Base-by-base conservation (phyloP, 1,140 invertebrate species). In the Ostrea denselamellosa region DNA sequence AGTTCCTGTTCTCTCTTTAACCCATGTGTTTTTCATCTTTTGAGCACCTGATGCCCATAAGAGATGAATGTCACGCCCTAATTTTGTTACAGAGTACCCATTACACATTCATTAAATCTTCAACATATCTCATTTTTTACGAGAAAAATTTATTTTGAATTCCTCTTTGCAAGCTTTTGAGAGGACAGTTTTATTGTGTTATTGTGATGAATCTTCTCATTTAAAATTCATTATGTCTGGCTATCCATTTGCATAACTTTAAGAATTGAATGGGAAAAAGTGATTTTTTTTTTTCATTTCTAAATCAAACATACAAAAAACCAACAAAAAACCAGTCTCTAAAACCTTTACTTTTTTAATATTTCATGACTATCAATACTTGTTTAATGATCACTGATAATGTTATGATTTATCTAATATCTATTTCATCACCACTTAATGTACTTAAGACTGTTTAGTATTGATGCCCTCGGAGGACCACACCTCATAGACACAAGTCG, bases 171-270 rank as follows among this genome's bases (percentile, higher is more conserved):
- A 3, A 10, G 9, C 9, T 25, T 25, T 77, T 77, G 25, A 25
- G 28, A 77, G 68, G 68, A 77, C 56, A 62, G 22, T 77, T 77
- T 77, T 77, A 77, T 77, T 77, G 68, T 77, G 68, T 34, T 77
- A 77, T 77, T 77, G 68, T 34, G 28, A 77, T 28, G 68, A 77
- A 77, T 77, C 25, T 77, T 17, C 68, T 77, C 68, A 77, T 77
- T 77, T 77, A 77, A 77, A 77, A 77, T 77, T 77, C 68, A 77
- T 77, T 77, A 77, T 77, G 68, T 77, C 68, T 77, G 68, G 68
- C 68, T 9, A 77, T 77, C 68, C 68, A 77, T 77, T 77, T 77
- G 25, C 68, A 77, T 77, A 77, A 77, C 25, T 77, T 77, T 10
- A 28, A 77, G 22, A 77, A 77, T 77, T 34, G 8, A 25, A 34